Percentiles rank a stretch among this genome's conserved stretches.
phyloP scores from a whole-genome alignment of 2,888 invertebrate species.

The Shargacucullia verbasci region DNA sequence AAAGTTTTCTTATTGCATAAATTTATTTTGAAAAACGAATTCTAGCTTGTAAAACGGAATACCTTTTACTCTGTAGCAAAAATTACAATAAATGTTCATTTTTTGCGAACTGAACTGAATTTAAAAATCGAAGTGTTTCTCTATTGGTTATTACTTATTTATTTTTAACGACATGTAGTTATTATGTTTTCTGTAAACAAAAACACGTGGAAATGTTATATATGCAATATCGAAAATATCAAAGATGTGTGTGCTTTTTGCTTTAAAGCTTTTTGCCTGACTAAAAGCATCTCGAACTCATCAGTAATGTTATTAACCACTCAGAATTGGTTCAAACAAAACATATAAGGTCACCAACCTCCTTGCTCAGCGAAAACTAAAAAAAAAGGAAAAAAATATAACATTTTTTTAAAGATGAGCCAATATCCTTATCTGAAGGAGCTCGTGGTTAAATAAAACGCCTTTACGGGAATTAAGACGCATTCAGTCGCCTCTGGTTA shows the following conservation, averaged over 20 bases:
- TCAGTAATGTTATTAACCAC: slow-evolving; percentile 24
- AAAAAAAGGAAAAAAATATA: too few relatives aligned
- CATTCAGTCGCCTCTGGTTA: too few relatives aligned
- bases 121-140: slow-evolving; percentile 9
- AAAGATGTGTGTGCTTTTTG: slow-evolving; percentile 28
- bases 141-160: not conserved
- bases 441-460: too few relatives aligned
- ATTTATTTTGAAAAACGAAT: too few relatives aligned
- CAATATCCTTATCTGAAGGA: too few relatives aligned
- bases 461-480: too few relatives aligned
- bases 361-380: too few relatives aligned
- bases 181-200: not conserved
- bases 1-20: too few relatives aligned
- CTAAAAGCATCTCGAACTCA: slow-evolving; percentile 45
- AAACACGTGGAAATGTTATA: slow-evolving; percentile 9
- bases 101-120: slow-evolving; percentile 7
- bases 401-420: too few relatives aligned
- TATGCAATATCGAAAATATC: too few relatives aligned
- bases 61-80: not conserved
- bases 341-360: slow-evolving; percentile 1
- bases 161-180: too few relatives aligned
- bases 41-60: not conserved
- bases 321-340: slow-evolving; percentile 30
- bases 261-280: slow-evolving; percentile 30
- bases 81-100: not conserved